Percentiles rank a stretch among this genome's conserved stretches.
These are phyloP conservation scores for Thera obeliscata DNA, from an alignment of 2,888 invertebrate species.

Conservation along the genomic window DNA sequence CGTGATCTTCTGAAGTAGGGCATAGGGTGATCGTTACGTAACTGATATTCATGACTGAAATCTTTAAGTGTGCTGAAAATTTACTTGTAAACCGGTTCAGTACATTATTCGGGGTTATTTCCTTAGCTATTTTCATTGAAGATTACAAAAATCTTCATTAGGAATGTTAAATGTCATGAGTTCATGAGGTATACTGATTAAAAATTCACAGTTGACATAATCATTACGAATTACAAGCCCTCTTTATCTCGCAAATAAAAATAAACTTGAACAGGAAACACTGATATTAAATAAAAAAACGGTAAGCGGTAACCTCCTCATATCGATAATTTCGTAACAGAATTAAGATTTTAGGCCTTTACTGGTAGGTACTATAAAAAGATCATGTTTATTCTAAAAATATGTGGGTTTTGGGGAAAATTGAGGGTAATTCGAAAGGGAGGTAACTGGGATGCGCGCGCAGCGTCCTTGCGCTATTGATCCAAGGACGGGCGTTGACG, in stretches of 20 bases:
- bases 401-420: constrained; percentile 2
- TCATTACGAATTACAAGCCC: constrained; percentile 5
- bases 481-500: constrained; percentile 68
- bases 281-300: constrained; percentile 18
- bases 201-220: too few relatives aligned
- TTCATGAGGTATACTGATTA: too few relatives aligned
- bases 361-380: not conserved
- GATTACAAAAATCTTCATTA: too few relatives aligned
- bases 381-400: not conserved
- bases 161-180: too few relatives aligned
- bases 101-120: not conserved
- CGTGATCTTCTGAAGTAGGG: constrained; percentile 8
- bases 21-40: constrained; percentile 32
- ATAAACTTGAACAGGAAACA: constrained; percentile 18
- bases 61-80: constrained; percentile 6
- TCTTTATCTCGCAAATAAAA: constrained; percentile 29
- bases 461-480: constrained; percentile 74
- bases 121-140: too few relatives aligned
- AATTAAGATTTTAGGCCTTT: too few relatives aligned
- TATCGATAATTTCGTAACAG: too few relatives aligned
- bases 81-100: not conserved
- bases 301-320: too few relatives aligned
- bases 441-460: constrained; percentile 66
- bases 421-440: constrained; percentile 44
- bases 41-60: constrained; percentile 29